These are phyloP conservation scores for Sarotherodon lohbergeri DNA, from an alignment of 2,113 vertebrate species.

Conservation along the genomic window DNA sequence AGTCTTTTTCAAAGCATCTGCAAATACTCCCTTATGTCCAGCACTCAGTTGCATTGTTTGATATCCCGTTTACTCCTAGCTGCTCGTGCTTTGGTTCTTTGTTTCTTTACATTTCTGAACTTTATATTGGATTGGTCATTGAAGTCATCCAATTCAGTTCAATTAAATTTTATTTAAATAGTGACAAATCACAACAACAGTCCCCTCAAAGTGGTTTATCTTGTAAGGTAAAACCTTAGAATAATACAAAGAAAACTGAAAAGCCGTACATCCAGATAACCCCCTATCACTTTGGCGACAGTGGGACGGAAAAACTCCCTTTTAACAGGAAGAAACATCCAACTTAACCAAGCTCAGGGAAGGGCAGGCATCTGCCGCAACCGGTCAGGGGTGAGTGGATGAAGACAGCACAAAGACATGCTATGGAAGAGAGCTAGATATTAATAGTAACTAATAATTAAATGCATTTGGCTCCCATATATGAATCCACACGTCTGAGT, in stretches of 20 bases:
- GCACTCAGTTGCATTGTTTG: neutral
- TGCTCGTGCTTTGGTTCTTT: neutral
- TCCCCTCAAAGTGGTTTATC: neutral
- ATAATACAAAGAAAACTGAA: neutral
- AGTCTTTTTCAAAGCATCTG: neutral
- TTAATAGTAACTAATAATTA: neutral
- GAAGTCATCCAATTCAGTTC: neutral
- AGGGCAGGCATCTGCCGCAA: neutral
- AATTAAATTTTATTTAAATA: neutral
- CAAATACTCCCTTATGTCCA: neutral
- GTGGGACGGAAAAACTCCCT: neutral
- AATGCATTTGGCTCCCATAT: neutral
- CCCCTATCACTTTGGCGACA: neutral
- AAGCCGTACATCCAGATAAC: accelerated
- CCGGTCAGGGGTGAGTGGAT: neutral
- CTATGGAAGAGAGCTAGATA: neutral
- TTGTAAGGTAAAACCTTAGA: neutral
- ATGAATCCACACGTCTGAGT: neutral
- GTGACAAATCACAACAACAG: neutral
- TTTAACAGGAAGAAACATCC: neutral
- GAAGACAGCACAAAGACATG: neutral
- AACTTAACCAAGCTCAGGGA: neutral
- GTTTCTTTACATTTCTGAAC: neutral
- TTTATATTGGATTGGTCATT: neutral
- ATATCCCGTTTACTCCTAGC: neutral